These are phyloP conservation scores for Coreius guichenoti DNA, from an alignment of 2,797 vertebrate species.

Conservation along the genomic window DNA sequence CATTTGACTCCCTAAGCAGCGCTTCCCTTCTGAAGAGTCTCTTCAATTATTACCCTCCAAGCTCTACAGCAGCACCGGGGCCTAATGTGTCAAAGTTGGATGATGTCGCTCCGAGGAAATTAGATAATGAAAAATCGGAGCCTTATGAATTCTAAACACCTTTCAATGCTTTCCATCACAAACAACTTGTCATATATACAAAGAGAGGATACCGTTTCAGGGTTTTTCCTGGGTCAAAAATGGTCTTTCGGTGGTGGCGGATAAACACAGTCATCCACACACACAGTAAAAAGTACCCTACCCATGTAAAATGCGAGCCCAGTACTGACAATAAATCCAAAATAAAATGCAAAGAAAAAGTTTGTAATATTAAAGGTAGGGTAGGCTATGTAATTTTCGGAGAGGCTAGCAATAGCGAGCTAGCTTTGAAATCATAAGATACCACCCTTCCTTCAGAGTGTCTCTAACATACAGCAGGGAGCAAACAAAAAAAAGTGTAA, in stretches of 20 bases:
- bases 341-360: background rate
- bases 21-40: constrained; percentile 36
- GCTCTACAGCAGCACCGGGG: constrained; percentile 28
- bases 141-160: constrained; percentile 38
- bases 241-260: background rate
- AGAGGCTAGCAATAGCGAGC: too few relatives aligned
- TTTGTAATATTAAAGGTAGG: background rate
- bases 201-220: background rate
- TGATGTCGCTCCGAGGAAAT: constrained; percentile 41
- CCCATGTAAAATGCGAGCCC: background rate
- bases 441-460: too few relatives aligned
- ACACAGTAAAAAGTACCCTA: background rate
- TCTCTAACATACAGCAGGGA: too few relatives aligned
- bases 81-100: constrained; percentile 36
- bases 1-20: constrained; percentile 24
- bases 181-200: constrained; percentile 21
- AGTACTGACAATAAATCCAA: background rate
- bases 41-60: constrained; percentile 49
- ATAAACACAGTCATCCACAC: background rate
- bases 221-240: background rate
- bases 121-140: constrained; percentile 38
- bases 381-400: too few relatives aligned
- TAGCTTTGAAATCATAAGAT: too few relatives aligned
- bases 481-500: too few relatives aligned
- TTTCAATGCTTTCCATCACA: constrained; percentile 28